These are phyloP conservation scores for Amphipyra berbera DNA, from an alignment of 2,888 invertebrate genomes.

Conservation along the genomic window DNA sequence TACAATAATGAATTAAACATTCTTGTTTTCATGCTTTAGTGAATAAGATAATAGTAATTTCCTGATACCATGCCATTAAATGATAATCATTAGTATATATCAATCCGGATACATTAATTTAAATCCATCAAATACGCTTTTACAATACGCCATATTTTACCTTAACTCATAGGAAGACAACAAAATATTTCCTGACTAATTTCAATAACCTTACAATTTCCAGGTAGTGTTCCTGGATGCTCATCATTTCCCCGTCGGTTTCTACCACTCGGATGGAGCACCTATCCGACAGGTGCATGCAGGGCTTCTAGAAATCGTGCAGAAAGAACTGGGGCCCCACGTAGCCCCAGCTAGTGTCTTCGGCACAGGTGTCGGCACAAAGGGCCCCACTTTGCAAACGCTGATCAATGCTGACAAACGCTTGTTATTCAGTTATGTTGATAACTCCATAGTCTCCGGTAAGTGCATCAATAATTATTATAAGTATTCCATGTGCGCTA, in stretches of 20 bases:
- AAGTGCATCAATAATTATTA: slow-evolving; percentile 42
- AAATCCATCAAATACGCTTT: too few species aligned
- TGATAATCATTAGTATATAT: too few species aligned
- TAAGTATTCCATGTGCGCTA: too few species aligned
- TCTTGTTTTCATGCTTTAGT: too few species aligned
- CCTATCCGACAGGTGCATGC: slow-evolving; percentile 87
- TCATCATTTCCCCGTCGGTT: slow-evolving; percentile 94
- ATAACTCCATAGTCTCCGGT: slow-evolving; percentile 83
- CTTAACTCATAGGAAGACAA: too few species aligned
- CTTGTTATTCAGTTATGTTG: slow-evolving; percentile 89
- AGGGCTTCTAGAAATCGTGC: slow-evolving; percentile 88
- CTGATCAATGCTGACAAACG: slow-evolving; percentile 84
- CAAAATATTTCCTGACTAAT: too few species aligned
- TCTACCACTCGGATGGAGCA: slow-evolving; percentile 82
- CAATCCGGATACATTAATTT: too few species aligned
- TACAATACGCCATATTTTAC: too few species aligned
- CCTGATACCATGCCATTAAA: too few species aligned
- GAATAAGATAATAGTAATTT: too few species aligned
- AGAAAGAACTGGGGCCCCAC: slow-evolving; percentile 89
- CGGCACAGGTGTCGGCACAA: slow-evolving; percentile 76
- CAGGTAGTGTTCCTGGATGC: slow-evolving; percentile 94
- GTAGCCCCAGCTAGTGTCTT: slow-evolving; percentile 84
- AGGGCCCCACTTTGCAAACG: slow-evolving; percentile 84
- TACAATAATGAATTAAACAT: too few species aligned
- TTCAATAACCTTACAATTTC: slow-evolving; percentile 16